Percentiles rank a stretch among this genome's conserved stretches.
These are phyloP conservation scores for Ophion obscuratus DNA, from an alignment of 2,888 invertebrate species.

Conservation along the genomic window DNA sequence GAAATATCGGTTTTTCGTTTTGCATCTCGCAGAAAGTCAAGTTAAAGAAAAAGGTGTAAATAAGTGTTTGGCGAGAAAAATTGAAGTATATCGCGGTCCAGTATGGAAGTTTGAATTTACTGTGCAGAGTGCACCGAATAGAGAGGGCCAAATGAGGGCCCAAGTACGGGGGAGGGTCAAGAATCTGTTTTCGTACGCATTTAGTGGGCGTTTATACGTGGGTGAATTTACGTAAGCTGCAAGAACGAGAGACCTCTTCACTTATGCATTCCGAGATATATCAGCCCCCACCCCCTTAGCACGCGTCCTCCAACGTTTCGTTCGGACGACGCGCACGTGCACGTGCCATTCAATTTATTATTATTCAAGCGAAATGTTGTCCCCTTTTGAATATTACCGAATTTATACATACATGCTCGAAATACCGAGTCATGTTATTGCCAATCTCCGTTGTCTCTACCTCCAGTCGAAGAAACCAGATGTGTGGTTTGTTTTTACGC, in stretches of 20 bases:
- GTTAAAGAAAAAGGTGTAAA: no score
- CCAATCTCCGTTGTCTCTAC: not conserved
- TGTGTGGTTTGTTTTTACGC: not conserved
- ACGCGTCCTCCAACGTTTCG: not conserved
- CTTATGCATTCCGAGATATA: conserved; percentile 50
- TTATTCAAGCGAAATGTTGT: not conserved
- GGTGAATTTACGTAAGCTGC: conserved; percentile 33
- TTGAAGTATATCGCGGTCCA: not conserved
- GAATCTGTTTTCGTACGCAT: conserved; percentile 32
- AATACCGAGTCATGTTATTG: no score
- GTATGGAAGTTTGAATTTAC: not conserved
- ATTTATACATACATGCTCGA: no score
- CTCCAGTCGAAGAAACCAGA: not conserved
- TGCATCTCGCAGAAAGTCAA: no score
- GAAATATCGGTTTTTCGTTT: no score
- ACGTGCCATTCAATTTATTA: conserved; percentile 14
- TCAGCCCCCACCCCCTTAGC: no score
- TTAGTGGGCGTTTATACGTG: conserved; percentile 44
- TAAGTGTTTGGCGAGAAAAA: not conserved
- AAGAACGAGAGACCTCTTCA: conserved; percentile 43
- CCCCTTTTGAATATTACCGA: no score
- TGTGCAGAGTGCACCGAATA: not conserved
- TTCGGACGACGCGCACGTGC: not conserved
- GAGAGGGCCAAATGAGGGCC: not conserved
- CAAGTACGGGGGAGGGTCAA: conserved; percentile 1